phyloP scores from a whole-genome alignment of 2,113 vertebrate species.

The Brienomyrus longianalis region DNA sequence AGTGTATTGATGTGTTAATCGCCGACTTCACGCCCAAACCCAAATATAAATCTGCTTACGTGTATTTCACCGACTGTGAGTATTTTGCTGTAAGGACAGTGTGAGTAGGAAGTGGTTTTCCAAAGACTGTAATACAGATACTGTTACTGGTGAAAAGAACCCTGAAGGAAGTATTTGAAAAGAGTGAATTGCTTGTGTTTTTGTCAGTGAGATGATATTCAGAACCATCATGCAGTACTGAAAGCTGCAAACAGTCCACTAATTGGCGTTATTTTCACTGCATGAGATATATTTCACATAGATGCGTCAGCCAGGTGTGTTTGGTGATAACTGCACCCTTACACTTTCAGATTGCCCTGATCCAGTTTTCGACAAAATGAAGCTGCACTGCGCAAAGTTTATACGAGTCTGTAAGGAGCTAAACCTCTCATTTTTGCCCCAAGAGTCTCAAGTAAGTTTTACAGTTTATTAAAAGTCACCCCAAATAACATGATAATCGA shows the following conservation, averaged over 20 bases:
- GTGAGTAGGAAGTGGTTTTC: background rate
- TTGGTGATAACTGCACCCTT: background rate
- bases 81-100: conserved; percentile 34
- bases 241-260: background rate
- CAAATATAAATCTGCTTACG: conserved; percentile 86
- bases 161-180: background rate
- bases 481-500: background rate
- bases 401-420: conserved; percentile 89
- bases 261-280: background rate
- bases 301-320: background rate
- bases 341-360: conserved; percentile 75
- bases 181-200: background rate
- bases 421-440: conserved; percentile 84
- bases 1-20: conserved; percentile 87
- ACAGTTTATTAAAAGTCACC: background rate
- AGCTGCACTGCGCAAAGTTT: conserved; percentile 73
- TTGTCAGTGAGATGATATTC: background rate
- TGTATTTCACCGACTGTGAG: conserved; percentile 98
- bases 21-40: conserved; percentile 79
- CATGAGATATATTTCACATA: background rate
- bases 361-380: conserved; percentile 83
- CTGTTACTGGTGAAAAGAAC: background rate
- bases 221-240: background rate
- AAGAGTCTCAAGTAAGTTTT: conserved; percentile 77
- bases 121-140: background rate